Percentiles rank a stretch among this genome's conserved stretches.
Conservation (phyloP, 2,797 vertebrate species). For the Leptatherina wallacei region DNA sequence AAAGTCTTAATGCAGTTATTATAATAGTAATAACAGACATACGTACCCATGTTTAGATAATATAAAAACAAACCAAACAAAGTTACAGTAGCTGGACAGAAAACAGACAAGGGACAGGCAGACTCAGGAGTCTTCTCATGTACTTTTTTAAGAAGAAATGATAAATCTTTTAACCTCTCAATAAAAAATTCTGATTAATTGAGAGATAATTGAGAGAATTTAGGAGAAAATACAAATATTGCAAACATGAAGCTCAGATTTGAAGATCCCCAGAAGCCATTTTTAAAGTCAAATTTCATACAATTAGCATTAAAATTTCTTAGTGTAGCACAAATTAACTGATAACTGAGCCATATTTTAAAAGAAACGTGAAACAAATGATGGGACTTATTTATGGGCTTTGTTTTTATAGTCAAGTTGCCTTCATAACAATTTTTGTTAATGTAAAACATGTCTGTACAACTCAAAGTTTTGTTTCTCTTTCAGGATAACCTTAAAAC, state of each 20-base stretch:
- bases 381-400: not conserved
- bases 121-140: constrained; percentile 52
- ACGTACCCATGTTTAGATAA: constrained; percentile 66
- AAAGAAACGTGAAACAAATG: not conserved
- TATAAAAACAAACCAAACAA: constrained; percentile 76
- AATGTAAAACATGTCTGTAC: not conserved
- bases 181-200: not conserved
- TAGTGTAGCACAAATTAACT: not conserved
- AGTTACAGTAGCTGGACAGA: constrained; percentile 66
- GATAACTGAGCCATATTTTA: not conserved
- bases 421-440: not conserved
- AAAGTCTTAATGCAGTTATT: constrained; percentile 67
- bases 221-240: not conserved
- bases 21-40: constrained; percentile 68
- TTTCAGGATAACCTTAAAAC: not conserved
- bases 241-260: constrained; percentile 13
- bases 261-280: constrained; percentile 2
- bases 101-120: constrained; percentile 60
- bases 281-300: constrained; percentile 8
- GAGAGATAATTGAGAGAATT: not conserved
- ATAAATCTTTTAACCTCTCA: not conserved
- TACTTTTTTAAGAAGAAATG: constrained; percentile 10
- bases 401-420: not conserved
- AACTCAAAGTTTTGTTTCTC: not conserved
- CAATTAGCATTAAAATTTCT: constrained; percentile 20